Evolutionary conservation across 2,888 invertebrate species (phyloP), one percentile per base, ranked within the genome.

Genomic region (Luperina nickerlii): DNA sequence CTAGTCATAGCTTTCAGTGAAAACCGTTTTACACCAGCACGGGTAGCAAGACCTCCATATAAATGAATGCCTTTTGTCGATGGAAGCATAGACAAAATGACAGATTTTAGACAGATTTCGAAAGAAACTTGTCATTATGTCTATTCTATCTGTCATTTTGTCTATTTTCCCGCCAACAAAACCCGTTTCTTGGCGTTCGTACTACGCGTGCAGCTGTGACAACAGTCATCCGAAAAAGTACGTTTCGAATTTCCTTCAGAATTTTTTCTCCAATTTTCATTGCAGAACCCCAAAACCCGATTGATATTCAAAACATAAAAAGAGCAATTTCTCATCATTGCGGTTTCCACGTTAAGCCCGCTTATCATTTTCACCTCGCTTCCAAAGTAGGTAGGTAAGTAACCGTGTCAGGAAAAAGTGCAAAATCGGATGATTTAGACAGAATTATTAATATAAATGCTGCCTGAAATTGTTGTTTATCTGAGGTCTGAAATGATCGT

Each of bases 301-400:
- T 87, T 87, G 87, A 80, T 81, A 87, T 87, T 87, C 87, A 87
- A 78, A 82, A 72, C 76, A 78, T 62, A 62, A 78, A 74, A 54
- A 72, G 69, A 76, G 74, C 82, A 76, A 87, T 85, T 79, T 80
- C 78, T 87, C 86, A 84, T 78, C 54, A 77, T 72, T 82, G 78
- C 13, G 73, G 60, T 67, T 84, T 65, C 18, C 69, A 32, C 62
- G 69, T 79, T 76, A 27, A 42, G 48, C 65, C 38, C 74, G 66
- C 82, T 84, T 85, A 85, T 84, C 71, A 85, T 85, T 82, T 82
- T 78, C 62, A 82, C 81, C 60, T 85, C 20, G 62, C 27, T 54
- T 11, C 24, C 4, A 65, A 65, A 74, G 63, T 62, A 51, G 27
- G 54, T 60, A 62, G 65, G 51, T 54, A 67, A n/a, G 60, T 24